These are phyloP conservation scores for Macrotis lagotis DNA, from an alignment of 2,113 vertebrate species.

Conservation along the genomic window DNA sequence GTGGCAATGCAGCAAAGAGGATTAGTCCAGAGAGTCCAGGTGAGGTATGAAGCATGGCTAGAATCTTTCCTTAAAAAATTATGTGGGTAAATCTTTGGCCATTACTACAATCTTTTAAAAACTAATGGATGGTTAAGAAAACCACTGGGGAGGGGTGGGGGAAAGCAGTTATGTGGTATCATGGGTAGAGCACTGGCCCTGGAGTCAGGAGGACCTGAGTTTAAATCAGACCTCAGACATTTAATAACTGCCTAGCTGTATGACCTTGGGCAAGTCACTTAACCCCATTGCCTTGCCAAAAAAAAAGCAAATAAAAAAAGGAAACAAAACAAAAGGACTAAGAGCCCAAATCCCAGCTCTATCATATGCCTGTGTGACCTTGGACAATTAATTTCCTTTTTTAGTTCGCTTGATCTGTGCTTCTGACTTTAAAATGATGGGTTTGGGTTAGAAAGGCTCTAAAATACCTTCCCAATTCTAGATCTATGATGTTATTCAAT, in stretches of 20 bases:
- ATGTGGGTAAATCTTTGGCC: not conserved
- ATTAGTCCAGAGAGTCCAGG: not conserved
- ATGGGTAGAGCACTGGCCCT: no score
- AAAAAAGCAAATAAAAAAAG: no score
- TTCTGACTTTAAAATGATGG: not conserved
- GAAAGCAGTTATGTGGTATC: no score
- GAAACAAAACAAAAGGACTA: no score
- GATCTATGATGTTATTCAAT: not conserved
- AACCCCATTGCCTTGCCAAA: no score
- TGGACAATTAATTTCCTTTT: not conserved
- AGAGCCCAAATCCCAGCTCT: not conserved
- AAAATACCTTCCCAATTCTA: not conserved
- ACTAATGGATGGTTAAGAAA: not conserved
- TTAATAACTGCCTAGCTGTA: no score
- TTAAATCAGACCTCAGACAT: no score
- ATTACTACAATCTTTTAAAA: not conserved
- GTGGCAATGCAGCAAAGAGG: not conserved
- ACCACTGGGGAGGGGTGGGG: no score
- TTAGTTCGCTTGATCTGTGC: not conserved
- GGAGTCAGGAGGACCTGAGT: no score
- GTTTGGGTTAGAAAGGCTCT: not conserved
- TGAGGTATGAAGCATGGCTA: not conserved
- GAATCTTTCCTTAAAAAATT: not conserved
- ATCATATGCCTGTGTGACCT: not conserved
- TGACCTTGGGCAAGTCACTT: no score